Evolutionary conservation across 2,888 invertebrate genomes (phyloP).

Genomic region (Suillia variegata): DNA sequence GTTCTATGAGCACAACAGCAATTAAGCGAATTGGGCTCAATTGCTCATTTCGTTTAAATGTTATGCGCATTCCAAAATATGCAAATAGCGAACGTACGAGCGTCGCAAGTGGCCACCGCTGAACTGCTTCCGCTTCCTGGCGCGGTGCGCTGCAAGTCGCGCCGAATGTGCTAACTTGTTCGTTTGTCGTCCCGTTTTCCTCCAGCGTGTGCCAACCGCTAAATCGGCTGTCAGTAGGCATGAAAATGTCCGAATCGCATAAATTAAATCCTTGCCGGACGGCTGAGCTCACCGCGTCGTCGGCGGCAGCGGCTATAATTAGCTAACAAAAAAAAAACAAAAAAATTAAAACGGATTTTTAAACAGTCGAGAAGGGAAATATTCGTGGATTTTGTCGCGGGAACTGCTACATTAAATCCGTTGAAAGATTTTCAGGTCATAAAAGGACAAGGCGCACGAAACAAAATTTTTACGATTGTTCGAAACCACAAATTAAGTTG

Average conservation of each 20-base stretch:
- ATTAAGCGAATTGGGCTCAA: constrained; percentile 49
- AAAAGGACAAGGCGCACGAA: constrained; percentile 32
- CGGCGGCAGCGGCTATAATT: not conserved
- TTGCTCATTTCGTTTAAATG: constrained; percentile 46
- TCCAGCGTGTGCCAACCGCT: constrained; percentile 23
- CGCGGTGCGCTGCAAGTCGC: too few relatives aligned
- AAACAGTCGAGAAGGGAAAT: too few relatives aligned
- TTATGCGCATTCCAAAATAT: constrained; percentile 10
- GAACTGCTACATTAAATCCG: constrained; percentile 13
- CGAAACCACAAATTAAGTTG: constrained; percentile 45
- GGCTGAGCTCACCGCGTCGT: not conserved
- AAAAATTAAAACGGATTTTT: too few relatives aligned
- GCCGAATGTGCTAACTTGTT: constrained; percentile 30
- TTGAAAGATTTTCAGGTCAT: constrained; percentile 38
- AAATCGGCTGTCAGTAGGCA: constrained; percentile 47
- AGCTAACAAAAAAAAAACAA: constrained; percentile 27
- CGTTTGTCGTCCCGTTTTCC: too few relatives aligned
- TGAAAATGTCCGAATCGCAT: constrained; percentile 52
- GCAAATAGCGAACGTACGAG: too few relatives aligned
- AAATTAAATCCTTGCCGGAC: constrained; percentile 40
- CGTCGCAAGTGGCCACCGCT: not conserved
- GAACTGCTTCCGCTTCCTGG: constrained; percentile 48
- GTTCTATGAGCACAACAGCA: constrained; percentile 23
- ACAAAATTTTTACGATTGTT: constrained; percentile 20
- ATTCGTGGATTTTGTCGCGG: not conserved